These are phyloP conservation scores for Eufriesea mexicana DNA, from an alignment of 1,140 invertebrate genomes.

Conservation along the genomic window DNA sequence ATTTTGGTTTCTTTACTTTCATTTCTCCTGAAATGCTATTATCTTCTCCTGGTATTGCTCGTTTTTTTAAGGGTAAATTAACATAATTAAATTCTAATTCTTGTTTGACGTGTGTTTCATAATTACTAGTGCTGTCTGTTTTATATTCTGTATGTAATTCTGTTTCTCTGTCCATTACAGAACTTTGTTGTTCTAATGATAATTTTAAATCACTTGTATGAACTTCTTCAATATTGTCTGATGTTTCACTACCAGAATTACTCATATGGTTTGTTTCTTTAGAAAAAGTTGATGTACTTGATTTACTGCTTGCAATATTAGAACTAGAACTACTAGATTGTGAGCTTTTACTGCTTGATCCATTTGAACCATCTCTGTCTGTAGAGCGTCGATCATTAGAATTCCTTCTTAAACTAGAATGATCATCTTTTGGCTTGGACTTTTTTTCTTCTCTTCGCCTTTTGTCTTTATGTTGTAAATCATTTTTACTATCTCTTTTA, in stretches of 20 bases:
- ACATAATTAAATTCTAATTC: conserved; percentile 57
- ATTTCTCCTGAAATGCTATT: conserved; percentile 50
- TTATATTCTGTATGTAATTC: conserved; percentile 34
- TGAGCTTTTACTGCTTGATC: conserved; percentile 77
- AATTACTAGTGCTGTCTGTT: conserved; percentile 22
- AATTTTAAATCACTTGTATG: conserved; percentile 63
- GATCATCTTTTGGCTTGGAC: conserved; percentile 78
- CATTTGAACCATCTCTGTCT: conserved; percentile 80
- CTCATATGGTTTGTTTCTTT: conserved; percentile 75
- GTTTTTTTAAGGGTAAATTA: conserved; percentile 77
- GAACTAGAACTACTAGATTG: conserved; percentile 66
- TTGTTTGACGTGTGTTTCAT: conserved; percentile 33
- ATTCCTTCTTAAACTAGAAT: conserved; percentile 77
- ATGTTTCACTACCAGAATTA: conserved; percentile 79
- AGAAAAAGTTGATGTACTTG: conserved; percentile 68
- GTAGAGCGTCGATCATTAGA: conserved; percentile 80
- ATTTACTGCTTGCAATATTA: conserved; percentile 66
- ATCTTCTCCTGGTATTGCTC: conserved; percentile 63
- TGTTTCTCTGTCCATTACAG: conserved; percentile 28
- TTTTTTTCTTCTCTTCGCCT: conserved; percentile 79
- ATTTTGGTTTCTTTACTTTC: conserved; percentile 84
- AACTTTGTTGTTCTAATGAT: conserved; percentile 27
- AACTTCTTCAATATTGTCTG: conserved; percentile 73
- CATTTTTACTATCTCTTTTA: conserved; percentile 67
- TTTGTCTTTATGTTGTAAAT: conserved; percentile 73